A percentile compares a stretch with the other conserved stretches of the same genome.
Evolutionary conservation across 2,113 vertebrate genomes (phyloP).

Genomic region (Lophura nycthemera): DNA sequence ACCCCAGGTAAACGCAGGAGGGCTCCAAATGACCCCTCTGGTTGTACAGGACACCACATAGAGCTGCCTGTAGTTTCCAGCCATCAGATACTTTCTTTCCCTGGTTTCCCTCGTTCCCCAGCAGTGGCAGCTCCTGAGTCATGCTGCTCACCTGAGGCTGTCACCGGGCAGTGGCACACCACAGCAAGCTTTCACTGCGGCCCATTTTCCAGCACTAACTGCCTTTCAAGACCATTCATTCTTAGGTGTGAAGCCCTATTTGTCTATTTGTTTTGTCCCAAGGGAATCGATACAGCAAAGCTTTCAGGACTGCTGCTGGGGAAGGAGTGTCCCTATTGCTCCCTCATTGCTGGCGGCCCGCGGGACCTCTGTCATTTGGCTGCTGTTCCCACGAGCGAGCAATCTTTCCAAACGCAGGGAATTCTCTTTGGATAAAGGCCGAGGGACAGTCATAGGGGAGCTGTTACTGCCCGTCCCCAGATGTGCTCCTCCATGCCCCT

Average conservation of each 20-base stretch:
- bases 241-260: background rate
- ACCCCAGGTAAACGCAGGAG: background rate
- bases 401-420: conserved; percentile 49
- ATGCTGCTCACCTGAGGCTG: background rate
- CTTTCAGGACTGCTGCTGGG: background rate
- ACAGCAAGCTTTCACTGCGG: background rate
- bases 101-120: background rate
- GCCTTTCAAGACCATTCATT: conserved; percentile 14
- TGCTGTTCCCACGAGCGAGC: background rate
- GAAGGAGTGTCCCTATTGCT: background rate
- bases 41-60: background rate
- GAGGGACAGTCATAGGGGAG: background rate
- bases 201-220: background rate
- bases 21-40: background rate
- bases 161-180: background rate
- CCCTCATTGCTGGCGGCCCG: background rate
- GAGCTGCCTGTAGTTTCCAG: background rate
- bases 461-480: background rate
- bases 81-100: background rate
- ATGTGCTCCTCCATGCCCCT: background rate
- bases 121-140: background rate
- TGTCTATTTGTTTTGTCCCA: background rate
- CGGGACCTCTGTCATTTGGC: conserved; percentile 18
- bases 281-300: background rate
- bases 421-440: background rate